Conservation (phyloP, 2,113 vertebrate genomes). For the Coturnix japonica region DNA sequence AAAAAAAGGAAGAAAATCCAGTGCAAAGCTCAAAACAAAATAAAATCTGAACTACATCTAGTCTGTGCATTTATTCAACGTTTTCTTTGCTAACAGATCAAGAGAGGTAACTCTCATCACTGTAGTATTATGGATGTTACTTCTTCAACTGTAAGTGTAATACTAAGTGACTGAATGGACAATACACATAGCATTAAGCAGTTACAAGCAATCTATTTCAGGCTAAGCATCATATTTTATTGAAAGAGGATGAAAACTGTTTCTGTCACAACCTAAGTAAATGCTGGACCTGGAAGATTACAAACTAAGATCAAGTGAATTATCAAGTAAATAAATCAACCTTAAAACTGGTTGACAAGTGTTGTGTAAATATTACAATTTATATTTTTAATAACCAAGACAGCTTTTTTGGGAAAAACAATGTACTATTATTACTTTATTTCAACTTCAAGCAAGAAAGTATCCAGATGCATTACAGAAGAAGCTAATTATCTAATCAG, state of each 20-base stretch:
- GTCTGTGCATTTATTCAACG: background rate
- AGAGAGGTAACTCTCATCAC: background rate
- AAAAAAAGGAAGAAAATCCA: background rate
- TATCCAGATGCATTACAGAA: background rate
- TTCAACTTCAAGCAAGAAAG: background rate
- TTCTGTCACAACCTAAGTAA: background rate
- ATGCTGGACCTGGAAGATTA: background rate
- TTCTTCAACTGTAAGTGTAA: background rate
- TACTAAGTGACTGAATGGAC: background rate
- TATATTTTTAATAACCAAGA: background rate
- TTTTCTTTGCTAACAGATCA: background rate
- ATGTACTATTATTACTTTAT: too few species aligned
- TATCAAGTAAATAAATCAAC: too few species aligned
- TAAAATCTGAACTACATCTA: background rate
- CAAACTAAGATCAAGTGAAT: background rate
- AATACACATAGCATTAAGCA: background rate
- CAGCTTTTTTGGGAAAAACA: too few species aligned
- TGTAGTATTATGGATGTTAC: background rate
- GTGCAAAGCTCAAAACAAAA: background rate
- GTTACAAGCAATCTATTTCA: background rate
- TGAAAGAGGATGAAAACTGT: background rate
- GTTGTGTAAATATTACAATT: too few species aligned
- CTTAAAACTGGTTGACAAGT: background rate
- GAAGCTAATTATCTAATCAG: background rate
- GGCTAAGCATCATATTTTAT: background rate